Percentiles rank a stretch among this genome's conserved stretches.
phyloP scores from a whole-genome alignment of 2,888 invertebrate genomes.

The Melinaea marsaeus region DNA sequence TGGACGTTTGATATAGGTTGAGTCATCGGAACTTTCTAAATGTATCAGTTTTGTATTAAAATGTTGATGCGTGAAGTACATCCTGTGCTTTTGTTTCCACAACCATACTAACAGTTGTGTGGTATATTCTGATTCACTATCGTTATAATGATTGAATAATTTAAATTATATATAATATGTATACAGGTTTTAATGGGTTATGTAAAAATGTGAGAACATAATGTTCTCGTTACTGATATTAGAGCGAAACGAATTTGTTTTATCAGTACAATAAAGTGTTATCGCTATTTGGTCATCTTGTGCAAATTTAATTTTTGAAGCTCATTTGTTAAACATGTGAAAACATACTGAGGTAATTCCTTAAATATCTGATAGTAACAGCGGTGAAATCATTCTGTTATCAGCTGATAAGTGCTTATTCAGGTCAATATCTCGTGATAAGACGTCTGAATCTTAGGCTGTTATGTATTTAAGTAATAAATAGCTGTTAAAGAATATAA shows the following conservation, averaged over 20 bases:
- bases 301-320: not conserved
- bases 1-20: too few species aligned
- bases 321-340: not conserved
- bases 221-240: too few species aligned
- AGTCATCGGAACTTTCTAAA: too few species aligned
- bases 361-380: conserved; percentile 25
- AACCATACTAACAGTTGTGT: too few species aligned
- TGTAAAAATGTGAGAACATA: too few species aligned
- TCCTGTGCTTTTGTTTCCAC: too few species aligned
- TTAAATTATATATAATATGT: too few species aligned
- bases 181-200: too few species aligned
- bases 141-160: too few species aligned
- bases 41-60: too few species aligned
- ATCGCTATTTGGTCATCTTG: conserved; percentile 1
- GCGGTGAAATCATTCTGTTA: conserved; percentile 24
- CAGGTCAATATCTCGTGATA: conserved; percentile 71
- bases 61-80: too few species aligned
- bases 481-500: conserved; percentile 22
- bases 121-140: too few species aligned
- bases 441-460: conserved; percentile 35
- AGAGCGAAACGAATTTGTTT: not conserved
- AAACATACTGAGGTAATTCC: not conserved
- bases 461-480: conserved; percentile 16
- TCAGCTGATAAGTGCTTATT: conserved; percentile 64
- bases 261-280: not conserved